Base-by-base conservation (phyloP, 2,797 vertebrate genomes). In the Enoplosus armatus region DNA sequence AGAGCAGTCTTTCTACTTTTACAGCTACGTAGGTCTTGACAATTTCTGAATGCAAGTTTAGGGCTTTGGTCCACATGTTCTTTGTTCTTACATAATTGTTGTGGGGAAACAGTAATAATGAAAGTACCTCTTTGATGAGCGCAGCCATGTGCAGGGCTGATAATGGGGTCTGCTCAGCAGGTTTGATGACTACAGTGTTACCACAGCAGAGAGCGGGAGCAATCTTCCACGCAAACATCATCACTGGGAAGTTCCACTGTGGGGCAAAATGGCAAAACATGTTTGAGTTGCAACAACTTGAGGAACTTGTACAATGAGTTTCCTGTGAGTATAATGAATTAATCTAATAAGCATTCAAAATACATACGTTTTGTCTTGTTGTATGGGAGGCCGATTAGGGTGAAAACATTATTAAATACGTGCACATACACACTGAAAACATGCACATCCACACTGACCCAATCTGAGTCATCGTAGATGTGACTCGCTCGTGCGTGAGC, bases 161-260 rank as follows among this genome's bases (percentile, higher is more conserved):
- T 71, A 98, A 93, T 27, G 97, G 97, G 20, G 97, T 97, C 90
- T 97, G 96, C 67, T 97, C 97, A 22, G 97, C 96, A 24, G 97
- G 97, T 82, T 98, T 98, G 89, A 98, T 87, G 72, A 98, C 88
- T 47, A 98, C 95, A 0, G 97, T 97, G 90, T 98, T 98, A 78
- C 97, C 97, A 68, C 96, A 97, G 85, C 94, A 96, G 64, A 98
- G 94, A 26, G 97, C 97, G 55, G 96, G 94, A 22, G 94, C 97
- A 9, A 98, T 95, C 92, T 97, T 97, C 97, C 97, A 98, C 7
- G 87, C 83, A 70, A 98, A 94, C 97, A 97, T 97, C 88, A 97
- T 84, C 90, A 98, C 50, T 0, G 97, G 97, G 87, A 97, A 97
- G 89, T 98, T 98, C 97, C 97, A 98, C 97, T 98, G 87, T 72